Evolutionary conservation across 2,888 invertebrate genomes (phyloP).

Genomic region (Andrena haemorrhoa): DNA sequence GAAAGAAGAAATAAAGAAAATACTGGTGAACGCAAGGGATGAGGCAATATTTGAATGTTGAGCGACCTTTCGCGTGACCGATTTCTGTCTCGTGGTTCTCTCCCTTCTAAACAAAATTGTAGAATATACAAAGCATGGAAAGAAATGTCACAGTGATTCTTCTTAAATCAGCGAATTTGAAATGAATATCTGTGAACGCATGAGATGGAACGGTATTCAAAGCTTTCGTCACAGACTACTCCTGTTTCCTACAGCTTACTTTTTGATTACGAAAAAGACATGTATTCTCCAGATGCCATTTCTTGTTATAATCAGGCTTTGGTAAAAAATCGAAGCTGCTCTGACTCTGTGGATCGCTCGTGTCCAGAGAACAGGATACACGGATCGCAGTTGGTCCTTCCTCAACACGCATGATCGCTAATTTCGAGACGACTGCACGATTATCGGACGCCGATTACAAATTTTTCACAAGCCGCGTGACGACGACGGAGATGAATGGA

Average conservation of each 20-base stretch:
- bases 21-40: not conserved
- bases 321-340: conserved; percentile 51
- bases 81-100: too few relatives aligned
- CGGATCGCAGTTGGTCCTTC: conserved; percentile 34
- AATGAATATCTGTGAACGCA: not conserved
- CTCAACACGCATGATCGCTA: conserved; percentile 43
- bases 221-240: not conserved
- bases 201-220: not conserved
- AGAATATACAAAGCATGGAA: not conserved
- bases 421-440: conserved; percentile 27
- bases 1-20: not conserved
- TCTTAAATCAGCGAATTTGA: too few relatives aligned
- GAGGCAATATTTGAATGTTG: too few relatives aligned
- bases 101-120: conserved; percentile 31
- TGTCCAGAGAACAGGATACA: conserved; percentile 36
- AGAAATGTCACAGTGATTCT: too few relatives aligned
- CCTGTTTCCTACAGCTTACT: conserved; percentile 34
- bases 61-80: too few relatives aligned
- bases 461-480: conserved; percentile 15
- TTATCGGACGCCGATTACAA: conserved; percentile 39
- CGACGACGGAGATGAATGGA: conserved; percentile 1
- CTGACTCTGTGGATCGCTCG: conserved; percentile 48
- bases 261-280: conserved; percentile 57
- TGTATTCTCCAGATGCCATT: conserved; percentile 57
- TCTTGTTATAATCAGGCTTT: conserved; percentile 56